Evolutionary conservation across 2,113 vertebrate genomes (phyloP).

Genomic region (Caranx melampygus): DNA sequence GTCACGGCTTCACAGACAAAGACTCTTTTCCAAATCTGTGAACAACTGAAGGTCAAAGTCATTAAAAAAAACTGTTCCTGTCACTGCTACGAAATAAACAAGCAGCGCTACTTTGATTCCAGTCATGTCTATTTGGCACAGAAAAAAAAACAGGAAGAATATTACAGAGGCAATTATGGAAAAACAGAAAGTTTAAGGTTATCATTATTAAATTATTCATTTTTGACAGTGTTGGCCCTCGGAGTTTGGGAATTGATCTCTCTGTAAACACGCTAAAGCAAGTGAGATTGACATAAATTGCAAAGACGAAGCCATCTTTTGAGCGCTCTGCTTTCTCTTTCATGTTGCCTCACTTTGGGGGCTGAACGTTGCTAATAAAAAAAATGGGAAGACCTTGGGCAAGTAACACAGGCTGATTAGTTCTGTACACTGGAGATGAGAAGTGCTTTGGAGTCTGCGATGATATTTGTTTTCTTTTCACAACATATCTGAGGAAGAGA

Average conservation of each 20-base stretch:
- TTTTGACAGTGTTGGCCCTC: conserved; percentile 69
- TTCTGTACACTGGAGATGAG: conserved; percentile 72
- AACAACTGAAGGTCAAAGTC: conserved; percentile 49
- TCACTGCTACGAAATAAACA: conserved; percentile 59
- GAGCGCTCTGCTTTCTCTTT: conserved; percentile 65
- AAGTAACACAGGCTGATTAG: conserved; percentile 74
- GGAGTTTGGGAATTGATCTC: conserved; percentile 74
- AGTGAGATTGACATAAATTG: conserved; percentile 74
- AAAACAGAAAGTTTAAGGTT: conserved; percentile 73
- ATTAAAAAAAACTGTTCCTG: conserved; percentile 27
- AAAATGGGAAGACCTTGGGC: conserved; percentile 74
- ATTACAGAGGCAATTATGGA: conserved; percentile 67
- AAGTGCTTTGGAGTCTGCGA: conserved; percentile 70
- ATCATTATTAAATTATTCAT: conserved; percentile 74
- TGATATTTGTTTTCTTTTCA: conserved; percentile 76
- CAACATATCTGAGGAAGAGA: conserved; percentile 79
- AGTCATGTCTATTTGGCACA: conserved; percentile 24
- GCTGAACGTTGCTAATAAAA: conserved; percentile 72
- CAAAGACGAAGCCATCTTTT: conserved; percentile 65
- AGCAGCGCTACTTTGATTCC: conserved; percentile 53
- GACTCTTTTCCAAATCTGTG: conserved; percentile 37
- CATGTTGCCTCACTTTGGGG: conserved; percentile 75
- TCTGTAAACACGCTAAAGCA: conserved; percentile 78
- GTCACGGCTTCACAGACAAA: conserved; percentile 15
- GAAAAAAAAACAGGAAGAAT: conserved; percentile 36